Percentiles rank a stretch among this genome's conserved stretches.
Conservation (phyloP, 2,888 invertebrate species). For the Campoplex nolae region DNA sequence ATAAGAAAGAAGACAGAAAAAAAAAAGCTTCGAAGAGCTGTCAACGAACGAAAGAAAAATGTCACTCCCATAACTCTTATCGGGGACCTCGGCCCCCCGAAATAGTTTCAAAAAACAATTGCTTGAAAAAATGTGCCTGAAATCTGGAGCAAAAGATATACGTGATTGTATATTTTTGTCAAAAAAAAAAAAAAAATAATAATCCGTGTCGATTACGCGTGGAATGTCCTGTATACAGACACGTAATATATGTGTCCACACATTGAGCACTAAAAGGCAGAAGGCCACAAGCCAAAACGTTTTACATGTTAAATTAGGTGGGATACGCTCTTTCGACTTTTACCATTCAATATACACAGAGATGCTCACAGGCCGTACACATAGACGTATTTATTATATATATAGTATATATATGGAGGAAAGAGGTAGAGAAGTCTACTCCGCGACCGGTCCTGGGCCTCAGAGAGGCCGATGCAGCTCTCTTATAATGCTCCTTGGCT, state of each 20-base stretch:
- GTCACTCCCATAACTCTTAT: no score
- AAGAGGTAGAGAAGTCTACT: conserved; percentile 59
- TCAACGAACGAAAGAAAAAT: no score
- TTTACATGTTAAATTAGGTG: conserved; percentile 24
- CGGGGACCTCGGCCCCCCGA: no score
- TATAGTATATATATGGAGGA: conserved; percentile 46
- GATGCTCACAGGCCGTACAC: background rate
- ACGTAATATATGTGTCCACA: conserved; percentile 6
- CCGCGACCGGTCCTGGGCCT: conserved; percentile 71
- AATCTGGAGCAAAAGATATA: background rate
- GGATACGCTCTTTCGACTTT: conserved; percentile 42
- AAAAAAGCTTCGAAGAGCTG: no score
- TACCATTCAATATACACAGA: conserved; percentile 28
- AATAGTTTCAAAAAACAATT: no score
- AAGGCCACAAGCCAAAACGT: conserved; percentile 6
- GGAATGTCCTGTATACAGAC: conserved; percentile 12
- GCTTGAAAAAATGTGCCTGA: background rate
- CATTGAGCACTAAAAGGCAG: conserved; percentile 28
- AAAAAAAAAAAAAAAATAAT: background rate
- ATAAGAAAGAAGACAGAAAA: background rate
- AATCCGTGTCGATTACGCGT: background rate
- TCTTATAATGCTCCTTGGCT: conserved; percentile 29
- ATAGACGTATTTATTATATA: conserved; percentile 13
- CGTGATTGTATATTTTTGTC: background rate
- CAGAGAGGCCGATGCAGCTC: conserved; percentile 52